Evolutionary conservation across 1,140 invertebrate species (phyloP), one percentile per base, ranked within the genome.

Genomic region (Vollenhovia emeryi): DNA sequence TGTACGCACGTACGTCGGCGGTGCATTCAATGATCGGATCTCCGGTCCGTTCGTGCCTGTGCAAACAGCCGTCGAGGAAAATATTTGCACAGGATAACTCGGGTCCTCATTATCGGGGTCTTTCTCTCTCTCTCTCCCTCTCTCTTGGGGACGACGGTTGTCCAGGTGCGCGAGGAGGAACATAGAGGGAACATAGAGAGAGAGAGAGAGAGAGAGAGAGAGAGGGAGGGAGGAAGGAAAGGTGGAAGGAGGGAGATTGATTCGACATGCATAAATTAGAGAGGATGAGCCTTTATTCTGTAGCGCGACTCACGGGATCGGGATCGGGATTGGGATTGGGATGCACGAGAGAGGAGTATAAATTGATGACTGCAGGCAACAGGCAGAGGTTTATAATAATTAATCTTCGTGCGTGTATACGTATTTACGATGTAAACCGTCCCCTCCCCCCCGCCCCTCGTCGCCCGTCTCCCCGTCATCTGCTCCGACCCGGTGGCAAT

Each of bases 221-320:
- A 71, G 74, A 40, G 83, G 68, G 64, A 82, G 45, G 64, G 84
- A 69, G 48, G 24, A 62, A 68, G 48, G 27, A 86, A 75, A 78
- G 86, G 60, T 73, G 75, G 79, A 73, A 76, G 75, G 75, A 79
- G 89, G 89, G 92, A 94, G 93, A 94, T 94, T 94, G 93, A 94
- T 94, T 94, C 93, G 93, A 94, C 91, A 94, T 94, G 93, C 93
- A 94, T 94, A 94, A 94, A 94, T 94, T 94, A 94, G 92, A 94
- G 91, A 93, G 93, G 92, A 94, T 92, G 93, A 93, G 91, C 91
- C 92, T 94, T 94, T 92, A 93, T 94, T 90, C 91, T 86, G 88
- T 88, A 90, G 91, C 87, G 91, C 89, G 85, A 89, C 87, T 88
- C 87, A 80, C 85, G 90, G 91, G 89, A 88, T 91, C 79, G 91